Conservation (phyloP, 37 sponge, comb jelly and placozoan genomes). For the Beroe ovata region DNA sequence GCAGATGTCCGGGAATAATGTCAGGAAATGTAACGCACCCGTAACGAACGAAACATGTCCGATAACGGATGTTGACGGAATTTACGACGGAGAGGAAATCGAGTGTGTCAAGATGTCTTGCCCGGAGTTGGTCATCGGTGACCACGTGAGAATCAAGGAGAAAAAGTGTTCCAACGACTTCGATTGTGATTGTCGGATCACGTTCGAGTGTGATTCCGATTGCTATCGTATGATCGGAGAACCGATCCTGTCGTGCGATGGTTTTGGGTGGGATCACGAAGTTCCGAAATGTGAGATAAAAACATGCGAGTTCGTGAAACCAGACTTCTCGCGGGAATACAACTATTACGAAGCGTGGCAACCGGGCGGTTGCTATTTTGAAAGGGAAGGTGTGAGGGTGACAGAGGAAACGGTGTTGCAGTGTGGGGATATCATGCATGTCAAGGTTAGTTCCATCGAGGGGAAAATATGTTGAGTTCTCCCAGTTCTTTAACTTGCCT, state of each 20-base stretch:
- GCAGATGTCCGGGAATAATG: background rate
- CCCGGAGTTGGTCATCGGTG: slow-evolving; percentile 13
- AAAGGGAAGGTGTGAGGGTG: slow-evolving; percentile 9
- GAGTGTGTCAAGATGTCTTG: slow-evolving; percentile 31
- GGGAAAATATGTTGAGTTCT: no score
- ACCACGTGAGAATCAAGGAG: slow-evolving; percentile 1
- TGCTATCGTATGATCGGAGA: slow-evolving; percentile 9
- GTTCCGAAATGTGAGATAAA: background rate
- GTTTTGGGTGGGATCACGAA: slow-evolving; percentile 10
- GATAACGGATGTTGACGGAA: background rate
- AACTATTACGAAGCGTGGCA: slow-evolving; percentile 24
- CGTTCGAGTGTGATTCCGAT: slow-evolving; percentile 31
- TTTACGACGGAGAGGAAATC: background rate
- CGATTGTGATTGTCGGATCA: slow-evolving; percentile 24
- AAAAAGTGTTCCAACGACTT: slow-evolving; percentile 6
- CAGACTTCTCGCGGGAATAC: slow-evolving; percentile 20
- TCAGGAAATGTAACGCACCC: background rate
- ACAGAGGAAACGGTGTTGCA: background rate
- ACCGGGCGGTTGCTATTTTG: slow-evolving; percentile 33
- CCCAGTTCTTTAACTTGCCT: no score
- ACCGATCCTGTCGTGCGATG: background rate
- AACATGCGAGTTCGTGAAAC: background rate
- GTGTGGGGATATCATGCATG: slow-evolving; percentile 11
- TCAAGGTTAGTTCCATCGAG: no score
- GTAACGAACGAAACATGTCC: background rate